phyloP scores from a whole-genome alignment of 2,888 invertebrate genomes.

The Deilephila elpenor region DNA sequence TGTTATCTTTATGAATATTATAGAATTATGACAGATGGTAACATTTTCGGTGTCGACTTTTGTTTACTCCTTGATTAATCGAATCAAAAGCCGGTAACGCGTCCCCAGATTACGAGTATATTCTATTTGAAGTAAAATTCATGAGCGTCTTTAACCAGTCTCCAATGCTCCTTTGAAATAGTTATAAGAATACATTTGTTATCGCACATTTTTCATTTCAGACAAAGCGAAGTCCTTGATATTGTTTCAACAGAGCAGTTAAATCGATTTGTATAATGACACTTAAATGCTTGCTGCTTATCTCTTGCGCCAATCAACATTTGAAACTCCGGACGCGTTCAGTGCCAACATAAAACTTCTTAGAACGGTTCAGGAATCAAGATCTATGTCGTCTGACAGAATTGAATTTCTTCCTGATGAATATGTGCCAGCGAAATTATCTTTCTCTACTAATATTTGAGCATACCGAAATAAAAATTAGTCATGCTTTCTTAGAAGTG shows the following conservation, averaged over 20 bases:
- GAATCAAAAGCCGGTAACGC: too few species aligned
- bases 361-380: constrained; percentile 81
- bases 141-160: too few species aligned
- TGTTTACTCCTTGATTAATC: too few species aligned
- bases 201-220: background rate
- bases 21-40: too few species aligned
- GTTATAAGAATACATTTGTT: background rate
- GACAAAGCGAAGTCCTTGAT: background rate
- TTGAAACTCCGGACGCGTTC: constrained; percentile 70
- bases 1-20: too few species aligned
- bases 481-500: constrained; percentile 20
- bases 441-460: constrained; percentile 24
- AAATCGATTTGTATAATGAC: constrained; percentile 18
- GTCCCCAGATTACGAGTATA: too few species aligned
- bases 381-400: constrained; percentile 69
- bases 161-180: too few species aligned
- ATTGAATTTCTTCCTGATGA: constrained; percentile 64
- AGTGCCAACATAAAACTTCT: constrained; percentile 76
- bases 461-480: constrained; percentile 26
- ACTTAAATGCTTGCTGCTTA: constrained; percentile 7
- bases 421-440: constrained; percentile 46
- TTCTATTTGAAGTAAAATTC: too few species aligned
- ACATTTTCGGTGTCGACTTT: too few species aligned
- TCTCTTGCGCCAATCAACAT: constrained; percentile 59
- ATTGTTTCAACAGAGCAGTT: background rate